Base-by-base conservation (phyloP, 2,797 vertebrate genomes). In the Chloroceryle amazona region DNA sequence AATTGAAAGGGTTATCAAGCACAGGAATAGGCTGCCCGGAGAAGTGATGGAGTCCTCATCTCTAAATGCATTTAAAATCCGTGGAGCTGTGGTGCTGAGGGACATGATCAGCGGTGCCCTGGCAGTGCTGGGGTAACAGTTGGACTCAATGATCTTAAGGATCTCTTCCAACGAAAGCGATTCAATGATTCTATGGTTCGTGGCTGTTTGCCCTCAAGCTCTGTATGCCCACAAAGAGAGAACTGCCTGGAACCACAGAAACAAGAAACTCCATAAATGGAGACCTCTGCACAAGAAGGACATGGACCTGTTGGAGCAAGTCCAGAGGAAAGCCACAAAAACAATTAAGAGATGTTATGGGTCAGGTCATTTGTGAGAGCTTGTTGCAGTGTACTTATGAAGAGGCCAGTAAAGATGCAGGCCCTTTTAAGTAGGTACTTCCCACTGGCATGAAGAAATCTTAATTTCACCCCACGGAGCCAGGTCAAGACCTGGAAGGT, bases 281-380 rank as follows among this genome's bases (percentile, higher is more conserved):
- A 65, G 41, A n/a, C 28, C 41, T n/a, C 41, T n/a, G 62, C 41
- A 44, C 31, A 16, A 17, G 29, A 46, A 65, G 21, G 41, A 44
- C 42, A 46, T 11, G 42, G 31, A 44, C 42, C 62, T 65, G 13
- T n/a, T 46, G 62, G 62, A 65, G 13, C 19, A 21, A 10, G 41
- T 65, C 31, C 28, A 15, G 41, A 31, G 15, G 17, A 63, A 20
- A 28, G 28, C 39, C 41, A n/a, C 29, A 42, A 22, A 65, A 21
- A 44, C 23, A 39, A n/a, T n/a, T n/a, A n/a, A 37, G 37, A 37
- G 37, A 37, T 21, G 35, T 29, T 4, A 25, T 11, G 2, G 23
- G 23, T 10, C 19, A 0, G 17, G 37, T 5, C 12, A 0, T 3
- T 21, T 0, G 0, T 18, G 58, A 46, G 33, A 41, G 44, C 47